phyloP scores from a whole-genome alignment of 2,797 vertebrate species.

The Eulemur rubriventer region DNA sequence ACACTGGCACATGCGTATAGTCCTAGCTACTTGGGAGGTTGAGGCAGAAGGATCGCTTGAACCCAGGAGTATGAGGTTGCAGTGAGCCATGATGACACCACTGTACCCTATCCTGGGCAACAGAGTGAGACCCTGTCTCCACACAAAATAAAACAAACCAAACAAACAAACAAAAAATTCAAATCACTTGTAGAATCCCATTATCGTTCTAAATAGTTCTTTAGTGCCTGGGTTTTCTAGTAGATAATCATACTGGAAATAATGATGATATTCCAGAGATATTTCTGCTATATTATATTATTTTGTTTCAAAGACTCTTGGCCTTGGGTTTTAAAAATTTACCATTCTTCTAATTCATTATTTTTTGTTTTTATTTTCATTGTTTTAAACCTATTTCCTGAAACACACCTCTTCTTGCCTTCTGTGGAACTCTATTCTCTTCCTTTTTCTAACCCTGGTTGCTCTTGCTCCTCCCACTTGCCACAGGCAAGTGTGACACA shows the following conservation, averaged over 20 bases:
- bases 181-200: slow-evolving; percentile 9
- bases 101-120: no score
- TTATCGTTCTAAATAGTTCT: slow-evolving; percentile 5
- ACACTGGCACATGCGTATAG: no score
- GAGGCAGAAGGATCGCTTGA: no score
- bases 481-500: background rate
- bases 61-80: no score
- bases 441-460: background rate
- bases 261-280: background rate
- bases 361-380: slow-evolving; percentile 35
- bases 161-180: no score
- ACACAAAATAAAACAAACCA: no score
- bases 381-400: background rate
- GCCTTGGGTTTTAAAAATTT: background rate
- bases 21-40: no score
- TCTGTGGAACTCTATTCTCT: background rate
- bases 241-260: slow-evolving; percentile 29
- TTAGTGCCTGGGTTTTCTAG: background rate
- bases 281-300: background rate
- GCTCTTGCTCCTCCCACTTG: background rate
- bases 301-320: background rate
- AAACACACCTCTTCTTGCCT: background rate
- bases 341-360: background rate
- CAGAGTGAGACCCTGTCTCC: no score
- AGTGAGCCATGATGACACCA: no score